Base-by-base conservation (phyloP, 2,888 invertebrate genomes). In the Xylophagus ater region DNA sequence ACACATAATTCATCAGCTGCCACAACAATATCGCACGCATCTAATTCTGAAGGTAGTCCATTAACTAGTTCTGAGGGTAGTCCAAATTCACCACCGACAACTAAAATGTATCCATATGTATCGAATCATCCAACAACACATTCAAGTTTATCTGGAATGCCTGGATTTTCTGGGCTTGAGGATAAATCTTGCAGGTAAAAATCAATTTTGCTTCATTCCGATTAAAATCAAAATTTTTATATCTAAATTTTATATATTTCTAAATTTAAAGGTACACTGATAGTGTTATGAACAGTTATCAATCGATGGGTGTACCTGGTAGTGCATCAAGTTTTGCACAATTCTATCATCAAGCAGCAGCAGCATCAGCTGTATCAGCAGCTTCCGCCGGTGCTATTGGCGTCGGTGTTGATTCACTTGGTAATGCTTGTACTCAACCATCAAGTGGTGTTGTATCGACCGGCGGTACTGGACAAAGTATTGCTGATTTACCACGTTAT, bases 61-160 rank as follows among this genome's bases (percentile, higher is more conserved):
- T 73, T 77, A 50, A 75, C 76, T 51, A 71, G 76, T 60, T 71
- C 72, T 49, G 70, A 71, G 48, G 70, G 70, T 56, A 71, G 70
- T 49, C 70, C 71, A 43, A 70, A 69, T 48, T 73, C 74, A 60
- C 73, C 75, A 69, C 78, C 74, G 48, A 73, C 74, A 58, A 74
- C 59, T 69, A 82, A 87, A 72, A 89, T 89, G 88, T 89, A 89
- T 67, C 89, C 89, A 3, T 89, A 89, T 75, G 88, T 89, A 57
- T 82, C 84, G 53, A 79, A 56, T 71, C 74, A 55, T 73, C 74
- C 52, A 58, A 75, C 51, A 71, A 73, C 60, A 74, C 79, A 59
- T 80, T 87, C 70, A 79, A 88, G 69, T 76, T 82, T 61, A 80
- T 85, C 73, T 73, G 88, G 56, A 81, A 88, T 69, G 65, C 61